Base-by-base conservation (phyloP, 2,888 invertebrate genomes). In the Volucella bombylans region DNA sequence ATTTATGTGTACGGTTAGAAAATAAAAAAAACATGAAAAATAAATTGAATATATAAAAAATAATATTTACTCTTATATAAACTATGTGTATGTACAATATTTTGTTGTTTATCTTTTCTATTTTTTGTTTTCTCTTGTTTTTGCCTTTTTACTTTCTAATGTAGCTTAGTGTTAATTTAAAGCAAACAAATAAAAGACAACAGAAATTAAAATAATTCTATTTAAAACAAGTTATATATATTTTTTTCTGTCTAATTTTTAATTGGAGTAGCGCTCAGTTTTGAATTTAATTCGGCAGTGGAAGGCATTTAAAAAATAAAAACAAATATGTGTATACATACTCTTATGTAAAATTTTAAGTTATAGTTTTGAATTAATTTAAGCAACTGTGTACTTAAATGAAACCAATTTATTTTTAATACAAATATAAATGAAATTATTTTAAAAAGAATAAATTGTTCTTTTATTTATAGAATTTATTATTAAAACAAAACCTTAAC, bases 331-430 rank as follows among this genome's bases (percentile, higher is more conserved):
- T 71, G 57, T 57, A 55, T 61, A 67, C 67, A 43, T 80, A 68
- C 54, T 77, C 65, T 52, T 76, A 50, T 49, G 57, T 69, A 62
- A 52, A 43, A 59, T 82, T 69, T 83, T 71, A 76, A 80, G 79
- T 74, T 76, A 57, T 77, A 81, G 61, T 80, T 85, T 85, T 38
- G 11, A 76, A 57, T 81, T 85, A 77, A 85, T 85, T 85, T 85
- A 83, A 82, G 74, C 50, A 50, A 64, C 72, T 81, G 67, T 85
- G 85, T 85, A 81, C 85, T 85, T 85, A 85, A 85, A 77, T 67
- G 72, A 81, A 85, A 77, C 76, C 81, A 85, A 81, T 85, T 77
- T 81, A 85, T 85, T 85, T 85, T 85, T 85, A 85, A 81, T 85
- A 85, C 76, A 85, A 81, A 85, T 85, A 85, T 81, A 81, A 77